Evolutionary conservation across 2,888 invertebrate species (phyloP).

Genomic region (Aethes cnicana): DNA sequence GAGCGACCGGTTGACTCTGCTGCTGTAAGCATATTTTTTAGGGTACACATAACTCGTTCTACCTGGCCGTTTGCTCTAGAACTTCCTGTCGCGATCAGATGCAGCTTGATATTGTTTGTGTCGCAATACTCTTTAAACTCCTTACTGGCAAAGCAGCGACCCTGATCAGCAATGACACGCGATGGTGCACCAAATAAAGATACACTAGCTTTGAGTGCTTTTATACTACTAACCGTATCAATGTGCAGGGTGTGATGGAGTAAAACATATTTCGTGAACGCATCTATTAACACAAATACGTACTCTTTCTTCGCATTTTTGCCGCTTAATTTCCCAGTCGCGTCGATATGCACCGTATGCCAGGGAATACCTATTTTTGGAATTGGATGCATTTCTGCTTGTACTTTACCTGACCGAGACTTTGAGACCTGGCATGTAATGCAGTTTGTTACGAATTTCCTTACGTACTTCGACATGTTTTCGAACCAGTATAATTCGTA

Average conservation of each 20-base stretch:
- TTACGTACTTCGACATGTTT: background rate
- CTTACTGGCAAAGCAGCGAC: no score
- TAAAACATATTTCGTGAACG: slow-evolving; percentile 40
- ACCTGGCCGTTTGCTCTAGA: no score
- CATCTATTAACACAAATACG: slow-evolving; percentile 40
- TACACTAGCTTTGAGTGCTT: no score
- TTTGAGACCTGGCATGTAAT: background rate
- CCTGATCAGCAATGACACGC: no score
- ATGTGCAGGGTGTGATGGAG: slow-evolving; percentile 29
- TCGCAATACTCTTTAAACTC: no score
- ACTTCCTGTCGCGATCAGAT: no score
- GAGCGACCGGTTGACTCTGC: no score
- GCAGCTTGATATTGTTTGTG: no score
- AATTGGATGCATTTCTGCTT: background rate
- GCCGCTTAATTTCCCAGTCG: slow-evolving; percentile 27
- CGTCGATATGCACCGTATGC: slow-evolving; percentile 4
- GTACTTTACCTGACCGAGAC: background rate
- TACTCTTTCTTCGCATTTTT: slow-evolving; percentile 41
- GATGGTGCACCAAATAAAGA: no score
- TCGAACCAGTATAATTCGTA: slow-evolving; percentile 9
- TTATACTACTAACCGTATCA: background rate
- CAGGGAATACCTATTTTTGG: background rate
- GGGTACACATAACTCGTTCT: no score
- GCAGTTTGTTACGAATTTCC: background rate
- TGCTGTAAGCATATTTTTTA: no score